Percentiles rank a stretch among this genome's conserved stretches.
Evolutionary conservation across 2,113 vertebrate species (phyloP).

Genomic region (Notarius lentiginosus): DNA sequence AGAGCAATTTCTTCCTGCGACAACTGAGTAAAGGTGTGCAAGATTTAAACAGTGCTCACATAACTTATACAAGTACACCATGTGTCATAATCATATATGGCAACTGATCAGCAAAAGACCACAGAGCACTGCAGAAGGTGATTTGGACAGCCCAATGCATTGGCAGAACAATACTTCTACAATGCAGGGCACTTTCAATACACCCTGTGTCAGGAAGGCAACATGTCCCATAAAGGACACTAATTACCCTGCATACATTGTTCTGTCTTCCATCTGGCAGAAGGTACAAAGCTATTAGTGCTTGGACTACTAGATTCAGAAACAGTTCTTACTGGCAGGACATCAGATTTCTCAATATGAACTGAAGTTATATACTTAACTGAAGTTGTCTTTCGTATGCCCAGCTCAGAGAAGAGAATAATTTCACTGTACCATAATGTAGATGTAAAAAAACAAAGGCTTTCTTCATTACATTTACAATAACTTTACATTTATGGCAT

Average conservation of each 20-base stretch:
- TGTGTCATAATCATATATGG: neutral
- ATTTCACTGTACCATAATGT: neutral
- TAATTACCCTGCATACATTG: conserved; percentile 16
- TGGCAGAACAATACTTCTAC: conserved; percentile 11
- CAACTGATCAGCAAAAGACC: neutral
- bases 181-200: conserved; percentile 13
- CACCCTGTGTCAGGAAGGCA: conserved; percentile 22
- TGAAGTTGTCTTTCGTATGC: neutral
- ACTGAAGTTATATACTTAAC: neutral
- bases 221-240: conserved; percentile 8
- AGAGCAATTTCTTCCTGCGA: neutral
- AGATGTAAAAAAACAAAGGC: neutral
- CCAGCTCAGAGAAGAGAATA: neutral
- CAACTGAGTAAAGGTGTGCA: neutral
- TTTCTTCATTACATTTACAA: neutral
- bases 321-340: neutral
- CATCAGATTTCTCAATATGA: neutral
- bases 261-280: conserved; percentile 5
- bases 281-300: conserved; percentile 2
- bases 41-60: neutral
- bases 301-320: neutral
- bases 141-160: neutral
- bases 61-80: neutral
- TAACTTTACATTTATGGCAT: neutral
- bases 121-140: neutral